Evolutionary conservation across 2,888 invertebrate genomes (phyloP).

Genomic region (Eilema griseolum): DNA sequence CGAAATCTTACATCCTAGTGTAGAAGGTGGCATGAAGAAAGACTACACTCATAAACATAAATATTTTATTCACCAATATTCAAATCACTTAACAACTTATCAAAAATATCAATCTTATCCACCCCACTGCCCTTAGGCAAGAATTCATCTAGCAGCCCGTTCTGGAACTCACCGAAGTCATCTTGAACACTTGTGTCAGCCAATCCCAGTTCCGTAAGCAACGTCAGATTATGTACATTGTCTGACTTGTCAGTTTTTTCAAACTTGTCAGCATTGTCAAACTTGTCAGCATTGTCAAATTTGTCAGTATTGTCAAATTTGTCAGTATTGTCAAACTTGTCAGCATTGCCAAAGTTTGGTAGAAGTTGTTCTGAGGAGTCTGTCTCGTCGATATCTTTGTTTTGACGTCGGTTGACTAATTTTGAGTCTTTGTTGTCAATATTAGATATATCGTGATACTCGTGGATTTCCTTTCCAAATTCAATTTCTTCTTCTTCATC

Average conservation of each 20-base stretch:
- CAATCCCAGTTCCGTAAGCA: constrained; percentile 87
- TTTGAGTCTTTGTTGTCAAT: constrained; percentile 77
- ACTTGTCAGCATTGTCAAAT: constrained; percentile 61
- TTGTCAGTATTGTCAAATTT: constrained; percentile 65
- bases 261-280: constrained; percentile 58
- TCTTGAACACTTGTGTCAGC: constrained; percentile 77
- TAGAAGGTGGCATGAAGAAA: not conserved
- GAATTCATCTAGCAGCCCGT: constrained; percentile 72
- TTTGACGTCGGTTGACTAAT: constrained; percentile 69
- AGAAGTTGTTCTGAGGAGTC: constrained; percentile 75
- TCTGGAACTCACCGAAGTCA: constrained; percentile 82
- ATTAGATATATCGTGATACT: constrained; percentile 79
- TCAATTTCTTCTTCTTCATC: constrained; percentile 86
- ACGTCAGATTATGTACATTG: constrained; percentile 71
- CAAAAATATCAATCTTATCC: constrained; percentile 76
- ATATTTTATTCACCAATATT: constrained; percentile 63
- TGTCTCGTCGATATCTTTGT: constrained; percentile 71
- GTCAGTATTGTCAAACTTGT: constrained; percentile 41
- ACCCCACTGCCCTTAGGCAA: constrained; percentile 56
- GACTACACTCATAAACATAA: constrained; percentile 6
- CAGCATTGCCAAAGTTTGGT: constrained; percentile 67
- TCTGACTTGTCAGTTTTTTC: constrained; percentile 56
- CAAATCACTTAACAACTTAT: constrained; percentile 77
- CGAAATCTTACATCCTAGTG: too few species aligned
- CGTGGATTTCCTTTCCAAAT: constrained; percentile 80